Base-by-base conservation (phyloP, 37 sponge, comb jelly and placozoan species). In the Eunapius fragilis region DNA sequence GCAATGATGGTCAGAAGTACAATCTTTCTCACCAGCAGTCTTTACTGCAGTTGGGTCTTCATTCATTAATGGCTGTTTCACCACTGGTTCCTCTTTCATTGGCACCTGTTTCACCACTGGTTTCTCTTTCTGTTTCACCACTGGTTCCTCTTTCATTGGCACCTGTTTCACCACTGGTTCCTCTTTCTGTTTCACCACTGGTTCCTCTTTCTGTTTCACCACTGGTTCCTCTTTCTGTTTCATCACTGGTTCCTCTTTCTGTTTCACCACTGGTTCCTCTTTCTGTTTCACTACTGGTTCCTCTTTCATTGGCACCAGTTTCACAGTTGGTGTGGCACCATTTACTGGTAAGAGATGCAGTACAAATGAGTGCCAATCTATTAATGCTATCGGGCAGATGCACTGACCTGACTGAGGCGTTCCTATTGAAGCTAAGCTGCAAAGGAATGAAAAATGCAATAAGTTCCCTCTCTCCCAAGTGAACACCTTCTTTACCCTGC, bases 51-150 rank as follows among this genome's bases (percentile, higher is more conserved):
- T 35, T 31, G 75, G 23, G 14, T 31, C 31, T 31, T 23, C 3
- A 19, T 74, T 74, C 32, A 35, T 74, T 4, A 34, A 28, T n/a
- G 75, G 75, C 27, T n/a, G 27, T 28, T n/a, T 74, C 22, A 35
- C 27, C 75, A 74, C 32, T 34, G 27, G 48, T 12, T 45, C 50
- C 25, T 78, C 48, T 24, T 37, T 37, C n/a, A 24, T 49, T 78
- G 22, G 27, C 5, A n/a, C 48, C 2, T 24, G 25, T 38, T 37
- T 78, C 22, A 31, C 67, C n/a, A 31, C 14, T 80, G 17, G 30
- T 23, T 83, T 75, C 13, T 83, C 41, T 25, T 83, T 50, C 13
- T 83, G 38, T 25, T 83, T 50, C 76, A 58, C 33, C 67, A 6
- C 31, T 10, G 23, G 38, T 3, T 75, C 67, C 58, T 32, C 22